Evolutionary conservation across 2,113 vertebrate genomes (phyloP).

Genomic region (Equus przewalskii): DNA sequence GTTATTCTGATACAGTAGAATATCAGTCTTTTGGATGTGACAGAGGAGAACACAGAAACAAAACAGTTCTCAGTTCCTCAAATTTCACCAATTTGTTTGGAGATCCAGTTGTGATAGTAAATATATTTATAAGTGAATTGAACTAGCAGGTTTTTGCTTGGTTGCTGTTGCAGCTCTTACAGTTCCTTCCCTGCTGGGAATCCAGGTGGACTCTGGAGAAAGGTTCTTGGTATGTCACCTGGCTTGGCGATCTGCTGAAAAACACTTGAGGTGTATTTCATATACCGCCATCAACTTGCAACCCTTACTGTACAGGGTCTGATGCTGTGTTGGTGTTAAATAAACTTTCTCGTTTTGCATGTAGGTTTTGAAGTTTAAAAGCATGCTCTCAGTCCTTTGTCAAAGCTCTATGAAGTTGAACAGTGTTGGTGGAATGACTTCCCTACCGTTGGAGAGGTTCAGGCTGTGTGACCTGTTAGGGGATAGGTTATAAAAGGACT

Average conservation of each 20-base stretch:
- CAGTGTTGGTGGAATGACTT: not conserved
- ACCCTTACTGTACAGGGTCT: not conserved
- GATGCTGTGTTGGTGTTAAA: not conserved
- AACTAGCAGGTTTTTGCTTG: not conserved
- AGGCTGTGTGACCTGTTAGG: not conserved
- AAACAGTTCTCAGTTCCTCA: not conserved
- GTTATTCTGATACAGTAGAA: not conserved
- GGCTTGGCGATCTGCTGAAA: not conserved
- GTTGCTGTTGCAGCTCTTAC: not conserved
- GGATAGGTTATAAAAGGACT: not conserved
- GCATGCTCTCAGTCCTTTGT: not conserved
- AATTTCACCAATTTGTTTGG: conserved; percentile 15
- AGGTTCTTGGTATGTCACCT: not conserved
- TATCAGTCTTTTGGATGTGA: not conserved
- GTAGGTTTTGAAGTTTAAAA: conserved; percentile 40
- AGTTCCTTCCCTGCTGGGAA: not conserved
- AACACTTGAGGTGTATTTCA: not conserved
- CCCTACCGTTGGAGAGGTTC: not conserved
- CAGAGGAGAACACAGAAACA: not conserved
- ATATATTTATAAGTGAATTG: not conserved
- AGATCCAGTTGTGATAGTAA: not conserved
- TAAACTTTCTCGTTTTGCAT: not conserved
- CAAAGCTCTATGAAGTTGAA: not conserved
- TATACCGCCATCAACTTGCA: not conserved
- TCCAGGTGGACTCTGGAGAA: not conserved